Base-by-base conservation (phyloP, 2,113 vertebrate genomes). In the Clupea harengus region DNA sequence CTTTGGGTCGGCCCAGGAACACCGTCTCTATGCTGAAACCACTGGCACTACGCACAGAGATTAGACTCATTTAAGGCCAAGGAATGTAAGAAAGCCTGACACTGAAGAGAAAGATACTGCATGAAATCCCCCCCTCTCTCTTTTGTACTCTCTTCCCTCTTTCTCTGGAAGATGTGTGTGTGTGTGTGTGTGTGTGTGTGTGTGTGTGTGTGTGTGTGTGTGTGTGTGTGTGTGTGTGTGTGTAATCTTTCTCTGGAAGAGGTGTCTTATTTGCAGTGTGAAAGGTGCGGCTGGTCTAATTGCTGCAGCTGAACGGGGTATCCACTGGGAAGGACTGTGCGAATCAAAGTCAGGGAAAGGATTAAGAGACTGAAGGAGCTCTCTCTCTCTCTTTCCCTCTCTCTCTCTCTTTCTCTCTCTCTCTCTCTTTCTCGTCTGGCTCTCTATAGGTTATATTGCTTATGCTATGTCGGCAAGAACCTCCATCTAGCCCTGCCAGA, bases 311-410 rank as follows among this genome's bases (percentile, higher is more conserved):
- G 67, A 67, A 15, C 32, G 44, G 45, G 45, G 3, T 46, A 47
- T 20, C 60, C 72, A 11, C 13, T 46, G 39, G 80, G 47, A 80
- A 54, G 39, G 52, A 17, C 52, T 47, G 49, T 54, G 81, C 6
- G 39, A 88, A 88, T 88, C 85, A 88, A 86, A 88, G 87, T 6
- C 45, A 86, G 45, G 45, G 82, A 54, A 88, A 72, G 87, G 87
- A 88, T 85, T 88, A 84, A 84, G 85, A 81, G 82, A 86, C 72
- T 86, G 84, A 88, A 86, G 82, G 50, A 60, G 84, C 52, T 78
- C 81, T 67, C 25, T 25, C 11, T 72, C 81, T 67, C 10, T 25
- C 25, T 32, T n/a, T 32, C 25, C 15, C 82, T 45, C 82, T 75
- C 39, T n/a, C 44, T 83, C 81, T 50, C 52, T 83, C 67, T 49